Evolutionary conservation across 2,888 invertebrate genomes (phyloP), one percentile per base, ranked within the genome.

Genomic region (Philopedon plagiatum): DNA sequence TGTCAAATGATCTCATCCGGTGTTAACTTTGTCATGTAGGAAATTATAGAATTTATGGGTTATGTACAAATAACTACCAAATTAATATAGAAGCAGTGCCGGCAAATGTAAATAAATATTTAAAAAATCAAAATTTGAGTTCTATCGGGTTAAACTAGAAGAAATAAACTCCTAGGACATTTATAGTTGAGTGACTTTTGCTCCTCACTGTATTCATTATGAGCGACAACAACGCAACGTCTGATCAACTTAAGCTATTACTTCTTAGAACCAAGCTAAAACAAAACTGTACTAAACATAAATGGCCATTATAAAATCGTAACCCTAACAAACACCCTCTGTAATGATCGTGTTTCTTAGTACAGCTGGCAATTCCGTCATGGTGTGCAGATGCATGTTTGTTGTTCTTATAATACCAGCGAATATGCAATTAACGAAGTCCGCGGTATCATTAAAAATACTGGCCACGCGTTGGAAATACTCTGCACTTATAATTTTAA

Each of bases 361-460:
- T 54, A 5, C 29, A 29, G 29, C 29, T 9, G 29, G 51, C 29
- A 54, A 54, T 54, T 54, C 29, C 51, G 51, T 54, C 51, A 54
- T 54, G 51, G 29, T 29, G 51, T 54, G 29, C 51, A 54, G 51
- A 54, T 54, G 51, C 51, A 54, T 15, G 29, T 29, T 54, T 54
- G 51, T 54, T 54, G 7, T 29, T 54, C 18, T 18, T 15, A 32
- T n/a, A n/a, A n/a, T 29, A 32, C 29, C 29, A 15, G 51, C 29
- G 29, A 54, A 54, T 29, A 54, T 7, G 51, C 18, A 29, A 26
- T 49, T 54, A 54, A 13, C 51, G 29, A 49, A 26, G 49, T 54
- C 29, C 51, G 51, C 51, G 23, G 29, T 54, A 29, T 54, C 29
- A 54, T 54, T 54, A 54, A 54, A 29, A 29, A 51, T 5, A 54